Conservation (phyloP, 2,888 invertebrate species). For the Cabera pusaria region DNA sequence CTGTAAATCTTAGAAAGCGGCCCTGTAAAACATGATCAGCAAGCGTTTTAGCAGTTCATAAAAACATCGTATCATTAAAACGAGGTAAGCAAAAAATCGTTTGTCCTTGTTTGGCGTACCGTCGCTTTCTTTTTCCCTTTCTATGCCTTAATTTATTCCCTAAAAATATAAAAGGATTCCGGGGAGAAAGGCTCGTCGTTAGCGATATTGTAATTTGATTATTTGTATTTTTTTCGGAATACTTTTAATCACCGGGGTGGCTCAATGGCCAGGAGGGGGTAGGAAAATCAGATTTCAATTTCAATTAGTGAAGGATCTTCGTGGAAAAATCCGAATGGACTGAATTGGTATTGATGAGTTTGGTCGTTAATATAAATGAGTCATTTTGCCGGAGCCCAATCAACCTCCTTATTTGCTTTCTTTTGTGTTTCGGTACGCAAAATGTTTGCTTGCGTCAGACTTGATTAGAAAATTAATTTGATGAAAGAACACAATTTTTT, state of each 20-base stretch:
- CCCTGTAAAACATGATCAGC: conserved; percentile 20
- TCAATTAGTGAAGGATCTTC: conserved; percentile 79
- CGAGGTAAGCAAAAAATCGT: conserved; percentile 56
- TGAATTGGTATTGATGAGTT: conserved; percentile 80
- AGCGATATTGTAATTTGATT: conserved; percentile 85
- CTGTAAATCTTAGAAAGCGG: conserved; percentile 16
- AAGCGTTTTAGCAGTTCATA: conserved; percentile 26
- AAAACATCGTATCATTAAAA: conserved; percentile 38
- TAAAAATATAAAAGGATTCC: conserved; percentile 82
- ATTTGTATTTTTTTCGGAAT: conserved; percentile 82
- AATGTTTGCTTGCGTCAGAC: conserved; percentile 17
- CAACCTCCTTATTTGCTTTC: conserved; percentile 43
- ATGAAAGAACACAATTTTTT: not conserved
- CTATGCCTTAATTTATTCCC: conserved; percentile 76
- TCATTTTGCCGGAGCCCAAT: conserved; percentile 60
- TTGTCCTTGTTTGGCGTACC: conserved; percentile 65
- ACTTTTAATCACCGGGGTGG: conserved; percentile 78
- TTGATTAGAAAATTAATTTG: conserved; percentile 16
- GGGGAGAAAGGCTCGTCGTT: conserved; percentile 74
- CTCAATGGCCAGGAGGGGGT: conserved; percentile 56
- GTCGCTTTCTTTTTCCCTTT: conserved; percentile 61
- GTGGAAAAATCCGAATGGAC: conserved; percentile 67
- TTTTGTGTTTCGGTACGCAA: conserved; percentile 13
- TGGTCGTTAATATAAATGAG: conserved; percentile 76
- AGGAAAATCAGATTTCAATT: conserved; percentile 82